Evolutionary conservation across 2,888 invertebrate species (phyloP), one percentile per base, ranked within the genome.

Genomic region (Chymomyza fuscimana): DNA sequence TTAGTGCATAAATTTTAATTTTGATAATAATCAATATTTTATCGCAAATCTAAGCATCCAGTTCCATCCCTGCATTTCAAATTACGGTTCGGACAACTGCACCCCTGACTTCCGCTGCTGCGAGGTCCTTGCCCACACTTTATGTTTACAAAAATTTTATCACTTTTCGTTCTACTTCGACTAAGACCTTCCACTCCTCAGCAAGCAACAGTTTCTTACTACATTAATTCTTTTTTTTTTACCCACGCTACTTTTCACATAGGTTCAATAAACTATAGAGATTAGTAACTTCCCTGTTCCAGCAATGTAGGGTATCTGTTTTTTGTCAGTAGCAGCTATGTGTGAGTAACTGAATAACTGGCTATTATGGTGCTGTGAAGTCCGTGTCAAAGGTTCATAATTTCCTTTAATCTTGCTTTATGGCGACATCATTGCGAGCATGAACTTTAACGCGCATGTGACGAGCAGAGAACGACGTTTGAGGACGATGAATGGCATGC

Each of bases 341-440:
- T 12, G 10, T 46, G 40, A 12, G 40, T 46, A 12, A 46, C 16
- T 46, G 12, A 46, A 12, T 12, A 46, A 46, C 16, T 54, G 52
- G 16, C 52, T 54, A 25, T 50, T 52, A 19, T 59, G 50, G 64
- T 6, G 62, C 22, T 19, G 22, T 10, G 46, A 66, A 70, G 77
- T 84, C 82, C 86, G 86, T 86, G 86, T 81, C 86, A 87, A 86
- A 84, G 86, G 82, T 87, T 84, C 84, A 87, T 87, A 87, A 86
- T 84, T 86, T 86, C 76, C 72, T 82, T 86, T 87, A 86, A 87
- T 86, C 80, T 86, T 86, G 81, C 86, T 86, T 86, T 86, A 87
- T 86, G 86, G 87, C 87, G 80, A 85, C 85, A 85, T 87, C 85
- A 77, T 81, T 83, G 87, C 82, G 87, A 86, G 87, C 87, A 87